A percentile compares a stretch with the other conserved stretches of the same genome.
Conservation (phyloP, 2,888 invertebrate genomes). For the Pachliopta kotzebuea region DNA sequence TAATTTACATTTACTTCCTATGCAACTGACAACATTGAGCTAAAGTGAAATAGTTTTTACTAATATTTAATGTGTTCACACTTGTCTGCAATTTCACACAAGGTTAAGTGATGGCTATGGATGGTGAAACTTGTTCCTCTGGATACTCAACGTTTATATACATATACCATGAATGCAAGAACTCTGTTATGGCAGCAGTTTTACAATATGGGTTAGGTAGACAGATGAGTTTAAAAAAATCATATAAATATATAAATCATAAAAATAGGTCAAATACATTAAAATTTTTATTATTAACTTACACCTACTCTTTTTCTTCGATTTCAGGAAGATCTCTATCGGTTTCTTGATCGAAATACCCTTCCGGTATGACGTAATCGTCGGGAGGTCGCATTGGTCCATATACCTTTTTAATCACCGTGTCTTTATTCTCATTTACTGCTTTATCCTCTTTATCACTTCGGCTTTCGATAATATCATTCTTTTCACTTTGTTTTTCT, state of each 20-base stretch:
- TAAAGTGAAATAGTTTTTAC: too few relatives aligned
- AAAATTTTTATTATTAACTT: slow-evolving; percentile 24
- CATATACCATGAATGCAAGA: too few relatives aligned
- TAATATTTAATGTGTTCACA: too few relatives aligned
- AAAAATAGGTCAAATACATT: too few relatives aligned
- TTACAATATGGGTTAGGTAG: too few relatives aligned
- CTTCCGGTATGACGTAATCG: slow-evolving; percentile 68
- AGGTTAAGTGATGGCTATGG: too few relatives aligned
- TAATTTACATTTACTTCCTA: background rate
- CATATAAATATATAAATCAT: too few relatives aligned
- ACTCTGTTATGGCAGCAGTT: too few relatives aligned
- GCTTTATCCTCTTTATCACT: slow-evolving; percentile 21
- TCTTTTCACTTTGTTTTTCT: slow-evolving; percentile 20
- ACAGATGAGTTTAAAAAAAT: too few relatives aligned
- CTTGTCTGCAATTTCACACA: too few relatives aligned
- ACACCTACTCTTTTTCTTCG: slow-evolving; percentile 52
- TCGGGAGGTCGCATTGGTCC: slow-evolving; percentile 76
- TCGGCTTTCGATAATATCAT: background rate
- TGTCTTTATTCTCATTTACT: slow-evolving; percentile 28
- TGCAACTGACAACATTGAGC: background rate
- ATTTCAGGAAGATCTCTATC: slow-evolving; percentile 72
- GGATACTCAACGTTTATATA: too few relatives aligned
- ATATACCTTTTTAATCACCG: slow-evolving; percentile 49
- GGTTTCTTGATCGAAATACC: slow-evolving; percentile 66
- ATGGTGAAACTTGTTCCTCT: too few relatives aligned